Base-by-base conservation (phyloP, 2,888 invertebrate genomes). In the Cataglyphis albicans region DNA sequence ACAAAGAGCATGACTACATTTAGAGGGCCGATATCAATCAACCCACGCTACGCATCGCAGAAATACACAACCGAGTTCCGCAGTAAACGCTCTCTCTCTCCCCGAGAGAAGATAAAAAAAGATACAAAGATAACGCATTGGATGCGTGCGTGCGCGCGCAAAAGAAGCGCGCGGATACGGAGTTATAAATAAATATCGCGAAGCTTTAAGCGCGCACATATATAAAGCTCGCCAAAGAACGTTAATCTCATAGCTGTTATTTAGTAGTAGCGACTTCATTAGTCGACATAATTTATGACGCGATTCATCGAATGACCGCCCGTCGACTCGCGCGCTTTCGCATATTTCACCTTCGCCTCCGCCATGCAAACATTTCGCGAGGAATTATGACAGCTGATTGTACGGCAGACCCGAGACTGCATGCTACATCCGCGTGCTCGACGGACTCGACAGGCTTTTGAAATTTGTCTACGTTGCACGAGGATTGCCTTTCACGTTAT, bases 181-280 rank as follows among this genome's bases (percentile, higher is more conserved):
- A 48, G 83, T 57, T 86, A 86, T 92, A 90, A 91, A 92, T 92
- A 91, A 91, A 89, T 52, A 52, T 89, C 87, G 57, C 68, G 73
- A 76, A 83, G 87, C 89, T 84, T 91, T 83, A 80, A 85, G 9
- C 38, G 41, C 41, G 0, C 12, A 41, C 80, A 87, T 18, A 18
- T 76, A 87, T 73, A 85, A 68, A 65, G 74, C 87, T 91, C 88
- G 88, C 88, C 89, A 89, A 70, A 87, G 83, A 82, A 82, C 85
- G 90, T 92, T 90, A 91, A 92, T 93, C 92, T 91, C 84, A 86
- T 80, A 88, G 87, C 87, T 84, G 85, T 87, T 88, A 88, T 90
- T 86, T 88, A 85, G 76, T 88, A 88, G 87, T 88, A 91, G 91
- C 92, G 90, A 92, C 92, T 92, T 93, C 91, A 92, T 92, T 92